These are phyloP conservation scores for Aurelia sp. DNA, from an alignment of 30 jellyfish, hydroid and myxozoan genomes.

Conservation along the genomic window DNA sequence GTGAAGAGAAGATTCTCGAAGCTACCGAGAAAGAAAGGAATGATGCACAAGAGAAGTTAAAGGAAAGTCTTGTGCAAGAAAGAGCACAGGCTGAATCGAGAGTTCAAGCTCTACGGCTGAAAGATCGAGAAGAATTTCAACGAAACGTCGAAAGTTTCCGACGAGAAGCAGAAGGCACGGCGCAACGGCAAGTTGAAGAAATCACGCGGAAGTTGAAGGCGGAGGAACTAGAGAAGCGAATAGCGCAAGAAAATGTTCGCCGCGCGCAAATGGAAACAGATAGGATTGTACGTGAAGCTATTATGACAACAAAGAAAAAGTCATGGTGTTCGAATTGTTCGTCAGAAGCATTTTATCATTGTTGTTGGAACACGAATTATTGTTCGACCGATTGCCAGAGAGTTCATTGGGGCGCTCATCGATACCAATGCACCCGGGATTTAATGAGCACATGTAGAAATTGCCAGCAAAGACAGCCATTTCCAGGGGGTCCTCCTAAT, in stretches of 20 bases:
- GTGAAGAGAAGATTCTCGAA: constrained; percentile 65
- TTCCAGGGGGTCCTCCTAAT: constrained; percentile 83
- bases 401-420: constrained; percentile 95
- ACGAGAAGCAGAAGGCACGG: constrained; percentile 78
- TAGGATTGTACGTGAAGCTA: constrained; percentile 74
- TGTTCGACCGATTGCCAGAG: constrained; percentile 97
- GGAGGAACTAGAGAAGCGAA: constrained; percentile 86
- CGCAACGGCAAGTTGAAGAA: constrained; percentile 83
- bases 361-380: constrained; percentile 98
- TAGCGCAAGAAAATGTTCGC: constrained; percentile 82
- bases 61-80: constrained; percentile 59
- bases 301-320: constrained; percentile 85
- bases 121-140: constrained; percentile 88
- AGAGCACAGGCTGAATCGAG: constrained; percentile 77
- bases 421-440: constrained; percentile 98
- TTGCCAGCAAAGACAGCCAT: constrained; percentile 93
- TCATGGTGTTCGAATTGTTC: constrained; percentile 97
- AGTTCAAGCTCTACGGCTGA: constrained; percentile 63
- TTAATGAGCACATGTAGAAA: constrained; percentile 92
- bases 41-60: constrained; percentile 51
- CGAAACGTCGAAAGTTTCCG: constrained; percentile 83
- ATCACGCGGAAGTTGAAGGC: constrained; percentile 82
- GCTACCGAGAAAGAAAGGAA: constrained; percentile 74
- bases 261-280: constrained; percentile 90
- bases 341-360: constrained; percentile 94